Conservation (phyloP, 2,797 vertebrate genomes). For the Rhinella marina region DNA sequence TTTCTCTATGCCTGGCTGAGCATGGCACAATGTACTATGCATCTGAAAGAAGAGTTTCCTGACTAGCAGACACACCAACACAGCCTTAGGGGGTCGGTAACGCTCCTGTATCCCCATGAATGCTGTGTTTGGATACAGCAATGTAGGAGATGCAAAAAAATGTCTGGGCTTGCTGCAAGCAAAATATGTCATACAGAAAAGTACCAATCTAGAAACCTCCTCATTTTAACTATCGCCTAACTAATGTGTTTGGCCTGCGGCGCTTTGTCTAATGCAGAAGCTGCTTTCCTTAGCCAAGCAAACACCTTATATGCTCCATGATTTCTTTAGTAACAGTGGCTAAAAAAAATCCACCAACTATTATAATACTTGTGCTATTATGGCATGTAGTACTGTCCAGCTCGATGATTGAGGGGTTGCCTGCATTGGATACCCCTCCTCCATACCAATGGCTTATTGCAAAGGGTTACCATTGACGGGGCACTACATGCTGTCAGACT, state of each 20-base stretch:
- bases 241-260: slow-evolving; percentile 41
- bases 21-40: slow-evolving; percentile 68
- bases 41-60: slow-evolving; percentile 68
- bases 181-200: slow-evolving; percentile 44
- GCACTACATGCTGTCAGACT: neutral
- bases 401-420: neutral
- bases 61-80: slow-evolving; percentile 55
- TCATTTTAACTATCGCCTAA: slow-evolving; percentile 33
- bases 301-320: neutral
- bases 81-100: slow-evolving; percentile 31
- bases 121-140: slow-evolving; percentile 37
- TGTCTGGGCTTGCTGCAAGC: slow-evolving; percentile 49
- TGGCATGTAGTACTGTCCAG: neutral
- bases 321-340: neutral
- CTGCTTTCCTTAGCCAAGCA: slow-evolving; percentile 22
- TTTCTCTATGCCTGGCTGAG: slow-evolving; percentile 66
- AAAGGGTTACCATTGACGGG: neutral
- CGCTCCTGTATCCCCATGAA: slow-evolving; percentile 39
- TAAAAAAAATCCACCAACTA: neutral
- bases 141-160: slow-evolving; percentile 37
- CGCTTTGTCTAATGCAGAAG: slow-evolving; percentile 41
- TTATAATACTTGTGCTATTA: neutral
- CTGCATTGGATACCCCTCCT: neutral
- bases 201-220: slow-evolving; percentile 15
- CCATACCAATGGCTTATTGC: neutral